A percentile compares a stretch with the other conserved stretches of the same genome.
Conservation (phyloP, 2,113 vertebrate genomes). For the Struthio camelus region DNA sequence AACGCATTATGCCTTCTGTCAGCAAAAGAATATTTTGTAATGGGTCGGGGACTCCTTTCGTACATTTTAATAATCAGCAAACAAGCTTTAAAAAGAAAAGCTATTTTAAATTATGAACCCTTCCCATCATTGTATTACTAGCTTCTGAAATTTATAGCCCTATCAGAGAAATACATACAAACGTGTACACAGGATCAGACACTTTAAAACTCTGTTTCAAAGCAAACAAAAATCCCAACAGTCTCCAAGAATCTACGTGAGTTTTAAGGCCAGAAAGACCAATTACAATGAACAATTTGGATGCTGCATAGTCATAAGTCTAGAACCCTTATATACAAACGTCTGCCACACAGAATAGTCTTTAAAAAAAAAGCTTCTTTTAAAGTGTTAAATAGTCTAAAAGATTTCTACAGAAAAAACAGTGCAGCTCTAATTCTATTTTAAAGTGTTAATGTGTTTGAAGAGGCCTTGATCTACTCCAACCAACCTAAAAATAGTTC, state of each 20-base stretch:
- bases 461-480: background rate
- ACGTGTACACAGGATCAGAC: background rate
- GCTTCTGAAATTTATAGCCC: background rate
- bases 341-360: background rate
- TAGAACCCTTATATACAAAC: background rate
- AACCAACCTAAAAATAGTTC: background rate
- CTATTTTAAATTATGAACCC: background rate
- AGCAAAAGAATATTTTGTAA: constrained; percentile 25
- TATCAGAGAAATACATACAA: background rate
- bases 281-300: background rate
- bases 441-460: background rate
- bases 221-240: background rate
- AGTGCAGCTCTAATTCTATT: background rate
- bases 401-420: background rate
- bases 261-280: background rate
- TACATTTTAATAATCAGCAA: background rate
- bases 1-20: constrained; percentile 9
- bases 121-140: background rate
- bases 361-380: background rate
- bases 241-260: background rate
- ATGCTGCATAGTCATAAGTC: background rate
- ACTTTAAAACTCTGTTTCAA: background rate
- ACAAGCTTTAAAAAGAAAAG: background rate
- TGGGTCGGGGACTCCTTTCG: background rate
- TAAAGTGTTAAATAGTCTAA: background rate